phyloP scores from a whole-genome alignment of 2,888 invertebrate species.

The Thera britannica region DNA sequence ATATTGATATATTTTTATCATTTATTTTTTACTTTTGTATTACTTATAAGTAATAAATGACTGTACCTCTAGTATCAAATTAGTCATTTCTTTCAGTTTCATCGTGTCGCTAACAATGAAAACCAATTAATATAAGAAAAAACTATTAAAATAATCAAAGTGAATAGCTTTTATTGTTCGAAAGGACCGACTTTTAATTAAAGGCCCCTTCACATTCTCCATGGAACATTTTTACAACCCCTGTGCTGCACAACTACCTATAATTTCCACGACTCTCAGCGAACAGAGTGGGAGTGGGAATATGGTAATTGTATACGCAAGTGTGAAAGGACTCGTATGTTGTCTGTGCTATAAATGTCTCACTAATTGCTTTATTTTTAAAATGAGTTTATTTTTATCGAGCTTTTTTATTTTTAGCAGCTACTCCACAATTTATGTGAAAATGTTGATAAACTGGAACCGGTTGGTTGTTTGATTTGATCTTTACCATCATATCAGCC shows the following conservation, averaged over 20 bases:
- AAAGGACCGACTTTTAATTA: slow-evolving; percentile 78
- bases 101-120: slow-evolving; percentile 25
- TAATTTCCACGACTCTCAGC: slow-evolving; percentile 25
- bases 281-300: slow-evolving; percentile 22
- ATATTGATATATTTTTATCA: too few relatives aligned
- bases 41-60: too few relatives aligned
- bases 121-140: slow-evolving; percentile 57
- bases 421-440: neutral
- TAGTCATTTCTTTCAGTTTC: neutral
- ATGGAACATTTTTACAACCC: slow-evolving; percentile 74
- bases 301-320: slow-evolving; percentile 29
- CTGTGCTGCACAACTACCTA: slow-evolving; percentile 42
- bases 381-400: neutral
- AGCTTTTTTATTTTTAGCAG: neutral
- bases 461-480: too few relatives aligned
- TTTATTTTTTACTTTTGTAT: too few relatives aligned
- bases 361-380: slow-evolving; percentile 10
- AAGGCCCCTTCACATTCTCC: slow-evolving; percentile 72
- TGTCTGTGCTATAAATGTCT: slow-evolving; percentile 13
- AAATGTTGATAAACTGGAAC: neutral
- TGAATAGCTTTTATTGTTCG: slow-evolving; percentile 72
- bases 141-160: slow-evolving; percentile 65
- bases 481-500: too few relatives aligned
- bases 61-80: neutral
- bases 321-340: slow-evolving; percentile 28